Evolutionary conservation across 2,888 invertebrate genomes (phyloP), one percentile per base, ranked within the genome.

Genomic region (Cheilosia soror): DNA sequence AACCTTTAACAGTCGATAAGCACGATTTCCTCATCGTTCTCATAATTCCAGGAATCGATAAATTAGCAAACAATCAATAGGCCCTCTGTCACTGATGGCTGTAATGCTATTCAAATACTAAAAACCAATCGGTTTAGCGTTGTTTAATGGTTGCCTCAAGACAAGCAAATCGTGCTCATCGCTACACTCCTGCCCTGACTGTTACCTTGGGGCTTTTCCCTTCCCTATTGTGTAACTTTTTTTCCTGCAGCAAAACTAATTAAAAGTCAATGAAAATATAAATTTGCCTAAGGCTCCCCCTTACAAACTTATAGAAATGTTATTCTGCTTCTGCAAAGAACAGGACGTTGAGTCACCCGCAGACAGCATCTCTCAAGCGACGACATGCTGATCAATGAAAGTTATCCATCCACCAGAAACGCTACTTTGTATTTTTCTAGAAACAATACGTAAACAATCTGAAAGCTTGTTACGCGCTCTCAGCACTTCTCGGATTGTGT

Each of bases 181-280:
- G 55, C 27, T 7, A 7, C 15, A 42, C 11, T 11, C 31, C 27
- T 27, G 4, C 13, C 58, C 5, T 27, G 44, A 29, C 58, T 40
- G 11, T 51, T 63, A 49, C 62, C 57, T 69, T 47, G 51, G 11
- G 62, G 44, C 13, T 13, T 33, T 51, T 53, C 37, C 60, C 42
- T 53, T 15, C 58, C 58, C 9, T 55, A 27, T 77, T 63, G 60
- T 57, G 47, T 63, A 83, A 78, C 58, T 51, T 79, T 60, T 37
- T 71, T 20, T 33, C 33, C 31, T 57, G 27, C 81, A 40, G 20
- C 42, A 63, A 83, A 73, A 78, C 78, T 83, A 83, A 83, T 83
- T 83, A 83, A 83, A 83, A 73, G 68, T 78, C 68, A 69, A 83
- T 73, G 63, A 82, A 77, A 71, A 71, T 77, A 82, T 82, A 77